Evolutionary conservation across 2,888 invertebrate genomes (phyloP).

Genomic region (Biston stratarius): DNA sequence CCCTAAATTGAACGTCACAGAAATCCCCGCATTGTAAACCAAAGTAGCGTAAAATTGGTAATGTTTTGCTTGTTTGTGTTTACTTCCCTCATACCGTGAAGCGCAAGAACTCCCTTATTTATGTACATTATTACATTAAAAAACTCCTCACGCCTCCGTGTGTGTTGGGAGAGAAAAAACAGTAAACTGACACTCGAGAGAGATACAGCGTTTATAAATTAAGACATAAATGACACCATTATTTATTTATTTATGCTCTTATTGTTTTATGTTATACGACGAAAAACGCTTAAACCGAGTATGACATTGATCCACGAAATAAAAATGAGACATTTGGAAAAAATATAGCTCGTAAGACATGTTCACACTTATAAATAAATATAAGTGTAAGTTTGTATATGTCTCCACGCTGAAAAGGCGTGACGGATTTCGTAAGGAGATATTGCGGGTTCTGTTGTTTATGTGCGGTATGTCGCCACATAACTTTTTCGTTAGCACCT

Average conservation of each 20-base stretch:
- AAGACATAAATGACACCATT: slow-evolving; percentile 2
- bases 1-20: slow-evolving; percentile 11
- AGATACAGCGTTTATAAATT: slow-evolving; percentile 8
- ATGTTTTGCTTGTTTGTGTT: slow-evolving; percentile 21
- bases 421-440: no score
- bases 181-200: slow-evolving; percentile 2
- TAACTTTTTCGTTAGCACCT: no score
- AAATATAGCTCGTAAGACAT: not conserved
- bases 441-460: no score
- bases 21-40: slow-evolving; percentile 20
- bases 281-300: not conserved
- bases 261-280: not conserved
- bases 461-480: no score
- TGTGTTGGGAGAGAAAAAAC: slow-evolving; percentile 1
- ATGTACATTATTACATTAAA: slow-evolving; percentile 17
- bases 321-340: not conserved
- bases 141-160: slow-evolving; percentile 15
- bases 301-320: not conserved
- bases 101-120: slow-evolving; percentile 20
- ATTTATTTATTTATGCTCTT: slow-evolving; percentile 1
- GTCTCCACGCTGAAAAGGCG: no score
- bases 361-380: no score
- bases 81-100: not conserved
- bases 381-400: no score
- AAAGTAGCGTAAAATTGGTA: slow-evolving; percentile 20